phyloP scores from a whole-genome alignment of 2,888 invertebrate genomes.

The Poecilus cupreus region DNA sequence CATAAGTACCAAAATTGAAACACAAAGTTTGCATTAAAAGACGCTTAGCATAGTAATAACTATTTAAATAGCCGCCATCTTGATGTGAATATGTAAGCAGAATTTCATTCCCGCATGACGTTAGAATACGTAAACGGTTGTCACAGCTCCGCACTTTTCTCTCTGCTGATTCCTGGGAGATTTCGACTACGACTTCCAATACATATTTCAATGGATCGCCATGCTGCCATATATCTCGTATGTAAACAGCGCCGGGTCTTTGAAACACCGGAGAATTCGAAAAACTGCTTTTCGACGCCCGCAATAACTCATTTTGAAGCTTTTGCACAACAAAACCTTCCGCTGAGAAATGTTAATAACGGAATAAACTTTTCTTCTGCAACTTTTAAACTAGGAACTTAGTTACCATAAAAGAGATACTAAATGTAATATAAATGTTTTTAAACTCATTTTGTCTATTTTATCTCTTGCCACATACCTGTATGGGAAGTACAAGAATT shows the following conservation, averaged over 20 bases:
- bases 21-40: slow-evolving; percentile 28
- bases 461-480: no score
- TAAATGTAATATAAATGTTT: slow-evolving; percentile 27
- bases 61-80: slow-evolving; percentile 21
- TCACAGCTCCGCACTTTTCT: slow-evolving; percentile 15
- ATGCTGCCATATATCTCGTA: slow-evolving; percentile 35
- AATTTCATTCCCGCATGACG: slow-evolving; percentile 37
- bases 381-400: slow-evolving; percentile 6
- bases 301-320: slow-evolving; percentile 37
- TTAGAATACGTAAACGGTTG: slow-evolving; percentile 38
- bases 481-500: no score
- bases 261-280: slow-evolving; percentile 31
- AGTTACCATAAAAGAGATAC: slow-evolving; percentile 8
- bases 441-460: background rate
- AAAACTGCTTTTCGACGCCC: slow-evolving; percentile 9
- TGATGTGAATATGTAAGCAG: slow-evolving; percentile 45
- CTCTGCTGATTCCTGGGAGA: slow-evolving; percentile 28
- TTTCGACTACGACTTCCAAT: slow-evolving; percentile 19
- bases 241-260: slow-evolving; percentile 25
- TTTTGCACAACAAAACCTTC: slow-evolving; percentile 1
- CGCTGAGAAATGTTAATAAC: slow-evolving; percentile 13
- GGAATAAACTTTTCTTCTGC: slow-evolving; percentile 13
- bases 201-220: slow-evolving; percentile 40
- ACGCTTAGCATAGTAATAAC: slow-evolving; percentile 36
- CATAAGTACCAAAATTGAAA: slow-evolving; percentile 27